Conservation (phyloP, 2,113 vertebrate genomes). For the Petroica traversi region DNA sequence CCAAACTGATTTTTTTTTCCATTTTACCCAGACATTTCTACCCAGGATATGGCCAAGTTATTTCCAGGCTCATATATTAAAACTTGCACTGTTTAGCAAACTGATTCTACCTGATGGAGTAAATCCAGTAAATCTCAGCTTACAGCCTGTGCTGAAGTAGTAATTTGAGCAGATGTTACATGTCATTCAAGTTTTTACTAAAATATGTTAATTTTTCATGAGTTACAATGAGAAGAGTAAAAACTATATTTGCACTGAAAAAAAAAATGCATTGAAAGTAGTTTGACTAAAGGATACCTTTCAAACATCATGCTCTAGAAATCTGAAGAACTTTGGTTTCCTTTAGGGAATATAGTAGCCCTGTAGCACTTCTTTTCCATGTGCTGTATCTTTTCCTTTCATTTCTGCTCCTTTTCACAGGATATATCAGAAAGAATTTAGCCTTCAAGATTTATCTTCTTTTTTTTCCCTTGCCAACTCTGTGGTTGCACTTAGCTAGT, state of each 20-base stretch:
- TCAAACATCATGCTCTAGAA: not conserved
- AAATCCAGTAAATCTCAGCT: not conserved
- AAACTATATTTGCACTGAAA: not conserved
- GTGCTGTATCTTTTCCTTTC: not conserved
- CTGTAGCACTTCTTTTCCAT: not conserved
- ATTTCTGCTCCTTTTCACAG: not conserved
- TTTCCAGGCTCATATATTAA: not conserved
- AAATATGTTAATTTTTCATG: not conserved
- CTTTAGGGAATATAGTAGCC: not conserved
- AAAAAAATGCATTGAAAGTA: not conserved
- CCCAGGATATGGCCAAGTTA: not conserved
- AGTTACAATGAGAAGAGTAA: not conserved
- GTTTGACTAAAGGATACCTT: not conserved
- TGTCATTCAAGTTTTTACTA: not conserved
- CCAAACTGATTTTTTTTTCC: not conserved
- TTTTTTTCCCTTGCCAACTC: not conserved
- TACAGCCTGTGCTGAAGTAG: not conserved
- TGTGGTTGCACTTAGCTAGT: not conserved
- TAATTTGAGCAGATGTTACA: not conserved
- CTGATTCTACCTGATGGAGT: not conserved
- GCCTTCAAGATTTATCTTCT: not conserved
- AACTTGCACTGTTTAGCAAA: not conserved
- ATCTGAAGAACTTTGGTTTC: not conserved
- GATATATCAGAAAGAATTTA: not conserved
- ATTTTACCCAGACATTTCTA: not conserved